These are phyloP conservation scores for Antechinus flavipes DNA, from an alignment of 2,113 vertebrate species.

Conservation along the genomic window DNA sequence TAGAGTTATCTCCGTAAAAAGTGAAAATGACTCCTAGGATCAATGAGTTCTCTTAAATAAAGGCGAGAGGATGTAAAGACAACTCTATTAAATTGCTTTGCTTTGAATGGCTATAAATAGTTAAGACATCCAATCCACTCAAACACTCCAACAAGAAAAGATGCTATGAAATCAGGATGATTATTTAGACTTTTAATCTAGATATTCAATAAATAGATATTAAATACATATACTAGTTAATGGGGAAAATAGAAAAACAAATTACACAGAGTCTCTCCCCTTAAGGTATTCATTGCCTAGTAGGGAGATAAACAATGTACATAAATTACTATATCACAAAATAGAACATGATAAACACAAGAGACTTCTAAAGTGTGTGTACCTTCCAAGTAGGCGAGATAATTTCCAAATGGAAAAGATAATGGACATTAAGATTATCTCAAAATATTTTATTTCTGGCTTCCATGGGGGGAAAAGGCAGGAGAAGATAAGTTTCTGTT, in stretches of 20 bases:
- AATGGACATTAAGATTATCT: neutral
- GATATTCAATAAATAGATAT: neutral
- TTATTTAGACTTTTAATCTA: neutral
- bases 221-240: neutral
- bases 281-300: neutral
- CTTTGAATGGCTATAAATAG: slow-evolving; percentile 30
- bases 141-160: slow-evolving; percentile 23
- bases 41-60: slow-evolving; percentile 33
- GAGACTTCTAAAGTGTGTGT: neutral
- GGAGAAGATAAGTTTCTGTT: neutral
- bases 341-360: neutral
- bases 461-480: neutral
- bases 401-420: neutral
- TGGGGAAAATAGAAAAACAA: neutral
- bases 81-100: slow-evolving; percentile 6
- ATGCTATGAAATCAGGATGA: neutral
- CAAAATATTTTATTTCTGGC: neutral
- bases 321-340: neutral
- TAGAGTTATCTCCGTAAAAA: slow-evolving; percentile 17
- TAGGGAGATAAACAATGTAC: neutral
- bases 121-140: slow-evolving; percentile 28
- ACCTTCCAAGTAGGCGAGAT: neutral
- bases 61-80: slow-evolving; percentile 30
- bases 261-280: neutral
- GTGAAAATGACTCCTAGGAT: neutral